Evolutionary conservation across 2,888 invertebrate genomes (phyloP).

Genomic region (Cryptocheilus praepositus): DNA sequence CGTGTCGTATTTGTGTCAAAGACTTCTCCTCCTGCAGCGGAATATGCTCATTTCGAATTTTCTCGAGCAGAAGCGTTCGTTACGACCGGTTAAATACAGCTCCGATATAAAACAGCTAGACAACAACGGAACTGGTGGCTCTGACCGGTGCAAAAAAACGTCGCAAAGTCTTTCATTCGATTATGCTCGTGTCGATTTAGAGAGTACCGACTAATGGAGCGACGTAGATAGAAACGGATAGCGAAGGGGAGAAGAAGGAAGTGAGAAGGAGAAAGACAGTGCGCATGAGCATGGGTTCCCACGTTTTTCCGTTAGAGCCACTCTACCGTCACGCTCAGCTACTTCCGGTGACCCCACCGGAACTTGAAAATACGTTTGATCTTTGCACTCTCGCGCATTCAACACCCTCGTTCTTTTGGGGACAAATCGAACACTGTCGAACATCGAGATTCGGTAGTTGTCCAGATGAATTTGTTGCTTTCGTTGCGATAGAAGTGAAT

Average conservation of each 20-base stretch:
- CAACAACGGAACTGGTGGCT: no score
- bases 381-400: constrained; percentile 19
- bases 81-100: background rate
- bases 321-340: constrained; percentile 66
- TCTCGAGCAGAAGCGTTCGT: background rate
- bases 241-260: no score
- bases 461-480: no score
- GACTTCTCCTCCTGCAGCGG: background rate
- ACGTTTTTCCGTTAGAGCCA: constrained; percentile 73
- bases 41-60: background rate
- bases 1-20: background rate
- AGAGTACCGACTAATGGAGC: constrained; percentile 34
- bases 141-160: background rate
- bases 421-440: background rate
- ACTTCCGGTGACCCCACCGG: constrained; percentile 73
- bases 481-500: no score
- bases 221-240: background rate
- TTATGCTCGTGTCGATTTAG: constrained; percentile 26
- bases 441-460: background rate
- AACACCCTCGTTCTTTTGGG: constrained; percentile 14
- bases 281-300: constrained; percentile 60
- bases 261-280: no score
- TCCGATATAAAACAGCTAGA: no score
- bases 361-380: constrained; percentile 66
- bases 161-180: constrained; percentile 23